Conservation (phyloP, 1,140 invertebrate genomes). For the Anoplolepis gracilipes region DNA sequence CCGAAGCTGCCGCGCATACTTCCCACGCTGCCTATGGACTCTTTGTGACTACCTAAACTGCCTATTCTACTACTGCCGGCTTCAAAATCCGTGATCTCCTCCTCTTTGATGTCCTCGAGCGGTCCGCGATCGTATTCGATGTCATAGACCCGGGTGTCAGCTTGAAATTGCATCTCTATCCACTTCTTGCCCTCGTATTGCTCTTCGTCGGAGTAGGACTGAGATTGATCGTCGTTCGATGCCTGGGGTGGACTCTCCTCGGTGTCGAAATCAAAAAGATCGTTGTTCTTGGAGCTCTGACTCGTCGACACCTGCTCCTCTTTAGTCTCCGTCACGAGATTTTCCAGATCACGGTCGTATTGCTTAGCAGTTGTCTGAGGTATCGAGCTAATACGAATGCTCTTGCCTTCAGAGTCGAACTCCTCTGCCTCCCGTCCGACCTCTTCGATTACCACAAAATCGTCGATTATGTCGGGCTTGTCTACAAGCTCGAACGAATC, state of each 20-base stretch:
- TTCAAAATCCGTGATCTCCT: conserved; percentile 94
- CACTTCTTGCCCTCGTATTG: conserved; percentile 93
- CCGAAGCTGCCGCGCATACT: conserved; percentile 92
- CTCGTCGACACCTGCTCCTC: conserved; percentile 73
- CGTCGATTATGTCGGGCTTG: conserved; percentile 93
- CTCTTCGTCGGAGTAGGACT: conserved; percentile 85
- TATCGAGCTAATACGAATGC: conserved; percentile 87
- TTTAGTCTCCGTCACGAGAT: conserved; percentile 85
- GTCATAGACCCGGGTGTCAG: conserved; percentile 90
- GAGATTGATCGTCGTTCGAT: conserved; percentile 84
- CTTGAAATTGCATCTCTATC: conserved; percentile 95
- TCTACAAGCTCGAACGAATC: conserved; percentile 96
- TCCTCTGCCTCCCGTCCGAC: conserved; percentile 93
- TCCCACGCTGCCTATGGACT: conserved; percentile 91
- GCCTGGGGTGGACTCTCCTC: conserved; percentile 90
- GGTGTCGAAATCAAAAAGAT: conserved; percentile 90
- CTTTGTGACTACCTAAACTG: conserved; percentile 92
- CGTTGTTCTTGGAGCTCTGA: conserved; percentile 82
- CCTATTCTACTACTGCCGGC: conserved; percentile 92
- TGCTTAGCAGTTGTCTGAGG: conserved; percentile 85
- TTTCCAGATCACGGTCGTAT: conserved; percentile 92
- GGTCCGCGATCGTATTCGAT: conserved; percentile 90
- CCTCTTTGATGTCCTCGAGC: conserved; percentile 96
- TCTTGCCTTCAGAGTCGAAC: conserved; percentile 92
- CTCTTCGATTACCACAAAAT: conserved; percentile 95